Base-by-base conservation (phyloP, 2,888 invertebrate species). In the Diarsia brunnea region DNA sequence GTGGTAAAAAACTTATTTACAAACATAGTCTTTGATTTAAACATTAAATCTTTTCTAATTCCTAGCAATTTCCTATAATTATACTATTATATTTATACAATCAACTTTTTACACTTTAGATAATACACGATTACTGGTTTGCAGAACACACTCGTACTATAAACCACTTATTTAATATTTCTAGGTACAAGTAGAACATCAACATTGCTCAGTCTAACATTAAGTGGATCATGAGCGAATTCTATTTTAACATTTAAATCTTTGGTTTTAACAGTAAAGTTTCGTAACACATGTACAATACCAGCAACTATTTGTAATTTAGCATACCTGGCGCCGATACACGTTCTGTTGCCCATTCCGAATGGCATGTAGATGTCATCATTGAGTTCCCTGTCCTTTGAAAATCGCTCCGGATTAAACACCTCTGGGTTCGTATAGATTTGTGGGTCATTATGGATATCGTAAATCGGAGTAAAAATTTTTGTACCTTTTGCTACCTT, bases 331-430 rank as follows among this genome's bases (percentile, higher is more conserved):
- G 90, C 86, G 78, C 96, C 96, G 2, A 96, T 93, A 83, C 96
- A 97, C 19, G 92, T 89, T 47, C 96, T 90, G 4, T 94, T 93
- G 2, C 96, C 96, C 85, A 90, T 94, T 0, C 96, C 96, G 82
- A 96, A 97, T 2, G 96, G 95, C 84, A 95, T 82, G 75, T 93
- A 96, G 2, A 90, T 88, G 31, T 90, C 87, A 21, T 93, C 78
- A 10, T 68, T 68, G 14, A 64, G 67, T 51, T 84, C 83, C 7
- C 75, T 72, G 43, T 92, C 92, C 1, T 89, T 85, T 5, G 89
- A 84, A 82, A 95, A 94, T 78, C 95, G 90, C 12, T 96, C 95
- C 0, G 96, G 96, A 76, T 95, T 91, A 86, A 96, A 96, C 2
- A 90, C 90, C 43, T 95, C 91, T 0, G 97, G 96, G 24, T 97